Evolutionary conservation across 2,888 invertebrate species (phyloP).

Genomic region (Sminthurinus aureus): DNA sequence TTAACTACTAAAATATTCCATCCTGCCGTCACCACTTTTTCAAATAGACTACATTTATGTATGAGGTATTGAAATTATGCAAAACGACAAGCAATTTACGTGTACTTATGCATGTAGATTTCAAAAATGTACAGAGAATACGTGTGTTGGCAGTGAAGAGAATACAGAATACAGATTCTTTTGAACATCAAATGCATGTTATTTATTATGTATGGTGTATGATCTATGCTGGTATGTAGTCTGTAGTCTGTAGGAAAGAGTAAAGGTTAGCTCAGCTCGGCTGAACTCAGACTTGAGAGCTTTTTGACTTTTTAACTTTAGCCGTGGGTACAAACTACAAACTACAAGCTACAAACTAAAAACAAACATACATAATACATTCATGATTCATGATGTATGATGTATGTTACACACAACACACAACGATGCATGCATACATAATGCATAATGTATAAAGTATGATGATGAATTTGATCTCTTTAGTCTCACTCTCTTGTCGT

Average conservation of each 20-base stretch:
- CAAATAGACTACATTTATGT: constrained; percentile 23
- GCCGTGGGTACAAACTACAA: too few species aligned
- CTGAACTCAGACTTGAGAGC: too few species aligned
- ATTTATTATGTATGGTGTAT: not conserved
- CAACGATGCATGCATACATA: not conserved
- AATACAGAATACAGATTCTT: not conserved
- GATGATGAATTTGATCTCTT: not conserved
- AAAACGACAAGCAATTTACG: not conserved
- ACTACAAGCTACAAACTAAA: too few species aligned
- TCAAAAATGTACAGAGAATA: not conserved
- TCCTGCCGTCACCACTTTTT: constrained; percentile 38
- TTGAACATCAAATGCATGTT: not conserved
- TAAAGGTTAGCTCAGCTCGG: too few species aligned
- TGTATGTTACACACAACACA: not conserved
- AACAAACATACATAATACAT: too few species aligned
- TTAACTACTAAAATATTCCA: constrained; percentile 20
- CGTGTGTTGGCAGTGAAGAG: not conserved
- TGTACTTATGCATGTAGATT: not conserved
- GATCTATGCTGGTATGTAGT: not conserved
- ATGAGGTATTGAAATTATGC: constrained; percentile 34
- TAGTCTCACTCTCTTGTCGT: not conserved
- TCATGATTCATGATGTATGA: not conserved
- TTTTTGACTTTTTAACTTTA: too few species aligned
- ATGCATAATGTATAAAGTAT: not conserved
- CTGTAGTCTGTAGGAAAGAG: too few species aligned